Conservation (phyloP, 53 echinoderm and acorn worm genomes). For the Antedon mediterranea region DNA sequence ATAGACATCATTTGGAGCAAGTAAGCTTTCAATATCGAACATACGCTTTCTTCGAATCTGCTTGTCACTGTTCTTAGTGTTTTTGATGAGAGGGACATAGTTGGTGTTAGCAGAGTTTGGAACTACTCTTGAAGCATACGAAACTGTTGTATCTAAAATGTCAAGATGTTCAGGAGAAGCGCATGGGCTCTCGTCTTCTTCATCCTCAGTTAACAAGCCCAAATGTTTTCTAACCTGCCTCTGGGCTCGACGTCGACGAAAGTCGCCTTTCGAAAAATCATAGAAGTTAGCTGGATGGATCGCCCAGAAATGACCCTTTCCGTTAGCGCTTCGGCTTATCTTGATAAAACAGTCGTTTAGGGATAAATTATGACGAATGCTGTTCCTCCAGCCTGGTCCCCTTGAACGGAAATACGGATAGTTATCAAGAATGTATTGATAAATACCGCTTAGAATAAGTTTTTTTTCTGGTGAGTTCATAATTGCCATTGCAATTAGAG, state of each 20-base stretch:
- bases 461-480: slow-evolving; percentile 2
- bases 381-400: slow-evolving; percentile 9
- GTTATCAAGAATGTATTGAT: slow-evolving; percentile 14
- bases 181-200: slow-evolving; percentile 1
- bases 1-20: background rate
- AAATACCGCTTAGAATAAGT: slow-evolving; percentile 3
- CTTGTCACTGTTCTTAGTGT: background rate
- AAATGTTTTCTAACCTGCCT: slow-evolving; percentile 7
- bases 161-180: background rate
- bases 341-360: slow-evolving; percentile 6
- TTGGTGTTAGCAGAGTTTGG: background rate
- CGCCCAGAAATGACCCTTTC: slow-evolving; percentile 8
- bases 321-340: slow-evolving; percentile 1
- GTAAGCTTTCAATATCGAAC: slow-evolving; percentile 3
- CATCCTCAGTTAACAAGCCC: slow-evolving; percentile 1
- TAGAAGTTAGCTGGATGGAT: slow-evolving; percentile 6
- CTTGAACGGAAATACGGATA: slow-evolving; percentile 4
- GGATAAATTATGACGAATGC: slow-evolving; percentile 9
- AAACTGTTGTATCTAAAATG: background rate
- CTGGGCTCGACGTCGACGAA: slow-evolving; percentile 3
- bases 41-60: background rate
- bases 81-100: background rate
- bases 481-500: slow-evolving; percentile 7
- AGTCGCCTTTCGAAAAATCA: slow-evolving; percentile 7
- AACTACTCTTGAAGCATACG: background rate